Base-by-base conservation (phyloP, 2,797 vertebrate genomes). In the Yasuhikotakia modesta region DNA sequence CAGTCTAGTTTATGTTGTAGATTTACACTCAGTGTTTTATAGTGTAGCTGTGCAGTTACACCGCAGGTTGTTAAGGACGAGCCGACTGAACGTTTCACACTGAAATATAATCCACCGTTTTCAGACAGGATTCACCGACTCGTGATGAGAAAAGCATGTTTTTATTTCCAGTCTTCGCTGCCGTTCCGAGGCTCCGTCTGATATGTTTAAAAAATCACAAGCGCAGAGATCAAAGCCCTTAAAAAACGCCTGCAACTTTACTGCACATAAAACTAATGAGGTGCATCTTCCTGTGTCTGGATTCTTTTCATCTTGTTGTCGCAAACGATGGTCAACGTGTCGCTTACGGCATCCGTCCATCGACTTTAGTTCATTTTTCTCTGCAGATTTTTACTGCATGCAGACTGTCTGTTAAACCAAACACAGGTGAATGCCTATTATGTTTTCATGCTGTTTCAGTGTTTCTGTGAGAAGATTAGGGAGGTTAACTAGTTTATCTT, bases 181-280 rank as follows among this genome's bases (percentile, higher is more conserved):
- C 65, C 24, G 22, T 73, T 55, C 73, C 5, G 10, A 48, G 58
- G 39, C 53, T 67, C 43, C 17, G 30, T 58, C 53, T 78, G 72
- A 71, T 82, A 76, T 79, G 76, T 79, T 81, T 70, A 69, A 65
- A 79, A 71, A 85, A 81, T 81, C 70, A 80, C 67, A 64, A 79
- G 58, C 30, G 32, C 64, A 5, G 30, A 82, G 83, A 83, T 86
- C 83, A 86, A 83, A 82, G 82, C 55, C 65, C 52, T 79, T 24
- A 43, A 79, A 52, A 73, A 80, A 78, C 58, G 2, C 77, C 70
- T 76, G 69, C 24, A 73, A 74, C 52, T 71, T 83, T 65, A 78
- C 75, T 79, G 72, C 68, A 55, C 65, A 73, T 79, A 80, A 77
- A 82, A 73, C 72, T 83, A 85, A 85, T 82, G 83, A 83, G 80